Conservation (phyloP, 2,888 invertebrate species). For the Eledona agricola region DNA sequence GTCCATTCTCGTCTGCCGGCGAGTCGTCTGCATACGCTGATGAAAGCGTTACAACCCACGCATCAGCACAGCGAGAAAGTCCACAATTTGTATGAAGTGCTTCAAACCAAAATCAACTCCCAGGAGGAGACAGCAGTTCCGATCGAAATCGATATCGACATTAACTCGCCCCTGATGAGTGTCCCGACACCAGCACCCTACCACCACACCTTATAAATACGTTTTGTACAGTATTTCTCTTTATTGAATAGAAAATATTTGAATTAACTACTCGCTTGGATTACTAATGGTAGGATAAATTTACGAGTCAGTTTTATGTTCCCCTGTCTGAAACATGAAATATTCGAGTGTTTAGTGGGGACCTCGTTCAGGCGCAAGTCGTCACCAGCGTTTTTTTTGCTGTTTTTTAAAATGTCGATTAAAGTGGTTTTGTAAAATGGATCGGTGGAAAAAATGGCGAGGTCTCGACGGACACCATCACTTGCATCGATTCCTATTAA, state of each 20-base stretch:
- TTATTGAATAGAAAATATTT: constrained; percentile 7
- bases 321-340: constrained; percentile 66
- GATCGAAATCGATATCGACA: constrained; percentile 72
- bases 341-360: constrained; percentile 59
- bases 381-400: constrained; percentile 50
- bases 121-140: constrained; percentile 71
- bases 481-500: constrained; percentile 72
- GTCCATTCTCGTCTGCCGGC: constrained; percentile 86
- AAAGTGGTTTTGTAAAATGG: constrained; percentile 56
- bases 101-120: constrained; percentile 81
- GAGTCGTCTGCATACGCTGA: constrained; percentile 78
- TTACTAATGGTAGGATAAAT: constrained; percentile 73
- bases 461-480: constrained; percentile 67
- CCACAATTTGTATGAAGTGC: constrained; percentile 78
- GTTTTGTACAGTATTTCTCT: constrained; percentile 18
- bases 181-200: constrained; percentile 84
- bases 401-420: constrained; percentile 52
- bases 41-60: constrained; percentile 81
- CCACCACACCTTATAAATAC: constrained; percentile 56
- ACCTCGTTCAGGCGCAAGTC: constrained; percentile 59
- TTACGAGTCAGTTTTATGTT: constrained; percentile 73
- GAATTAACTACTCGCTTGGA: constrained; percentile 54
- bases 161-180: constrained; percentile 85
- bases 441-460: constrained; percentile 60
- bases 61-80: constrained; percentile 86